Evolutionary conservation across 2,888 invertebrate species (phyloP).

Genomic region (Gastracanthus pulcherrimus): DNA sequence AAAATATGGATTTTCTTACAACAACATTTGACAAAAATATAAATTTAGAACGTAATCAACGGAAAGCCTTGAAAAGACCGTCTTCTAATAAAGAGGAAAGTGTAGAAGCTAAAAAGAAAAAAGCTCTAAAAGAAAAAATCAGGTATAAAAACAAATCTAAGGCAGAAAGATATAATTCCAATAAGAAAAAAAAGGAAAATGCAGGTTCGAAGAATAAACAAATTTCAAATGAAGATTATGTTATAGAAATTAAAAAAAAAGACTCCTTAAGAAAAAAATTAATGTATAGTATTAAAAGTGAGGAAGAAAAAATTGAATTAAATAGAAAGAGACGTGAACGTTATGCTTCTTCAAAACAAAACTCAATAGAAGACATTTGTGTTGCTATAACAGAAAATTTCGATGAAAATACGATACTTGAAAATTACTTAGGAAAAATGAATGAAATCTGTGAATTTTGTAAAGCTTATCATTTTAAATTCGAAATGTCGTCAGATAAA

Average conservation of each 20-base stretch:
- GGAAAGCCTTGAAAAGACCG: background rate
- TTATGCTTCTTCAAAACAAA: too few relatives aligned
- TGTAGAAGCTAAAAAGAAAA: too few relatives aligned
- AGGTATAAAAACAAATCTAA: too few relatives aligned
- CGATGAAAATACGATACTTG: background rate
- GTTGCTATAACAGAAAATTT: background rate
- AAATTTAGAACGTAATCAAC: background rate
- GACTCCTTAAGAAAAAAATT: background rate
- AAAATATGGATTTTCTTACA: background rate
- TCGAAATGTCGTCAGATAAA: background rate
- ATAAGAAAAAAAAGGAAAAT: too few relatives aligned
- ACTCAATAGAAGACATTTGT: too few relatives aligned
- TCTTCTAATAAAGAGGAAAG: background rate
- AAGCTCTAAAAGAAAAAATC: too few relatives aligned
- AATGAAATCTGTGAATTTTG: too few relatives aligned
- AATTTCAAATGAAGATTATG: background rate
- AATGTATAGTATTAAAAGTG: too few relatives aligned
- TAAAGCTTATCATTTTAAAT: constrained; percentile 23
- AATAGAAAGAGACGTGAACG: too few relatives aligned
- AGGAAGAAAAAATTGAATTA: background rate
- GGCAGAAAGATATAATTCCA: too few relatives aligned
- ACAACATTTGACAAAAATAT: background rate
- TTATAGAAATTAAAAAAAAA: background rate
- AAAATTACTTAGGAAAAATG: constrained; percentile 16
- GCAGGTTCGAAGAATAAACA: too few relatives aligned